These are phyloP conservation scores for Peromyscus maniculatus DNA, from an alignment of 2,113 vertebrate species.

Conservation along the genomic window DNA sequence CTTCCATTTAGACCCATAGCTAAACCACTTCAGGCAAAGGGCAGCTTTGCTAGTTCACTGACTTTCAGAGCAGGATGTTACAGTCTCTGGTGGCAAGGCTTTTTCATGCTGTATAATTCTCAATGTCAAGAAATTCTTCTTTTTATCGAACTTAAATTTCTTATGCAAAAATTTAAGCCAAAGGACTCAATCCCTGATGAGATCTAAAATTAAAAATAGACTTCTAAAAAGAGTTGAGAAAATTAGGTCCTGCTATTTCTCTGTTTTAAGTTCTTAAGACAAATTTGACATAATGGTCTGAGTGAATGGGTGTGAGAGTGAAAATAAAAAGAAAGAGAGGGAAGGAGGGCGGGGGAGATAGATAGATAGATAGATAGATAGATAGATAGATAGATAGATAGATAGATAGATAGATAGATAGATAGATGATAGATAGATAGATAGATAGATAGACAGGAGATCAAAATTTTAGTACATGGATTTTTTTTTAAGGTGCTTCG, in stretches of 20 bases:
- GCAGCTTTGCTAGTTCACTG: constrained; percentile 66
- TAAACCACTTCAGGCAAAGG: constrained; percentile 76
- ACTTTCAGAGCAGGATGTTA: constrained; percentile 50
- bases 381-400: background rate
- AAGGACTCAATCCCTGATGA: constrained; percentile 36
- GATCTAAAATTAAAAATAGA: constrained; percentile 57
- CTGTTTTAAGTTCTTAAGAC: background rate
- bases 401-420: too few species aligned
- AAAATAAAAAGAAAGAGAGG: background rate
- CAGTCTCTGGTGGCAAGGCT: constrained; percentile 45
- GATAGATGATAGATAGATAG: background rate
- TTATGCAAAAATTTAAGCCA: constrained; percentile 58
- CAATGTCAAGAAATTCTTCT: constrained; percentile 63
- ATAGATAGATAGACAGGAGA: background rate
- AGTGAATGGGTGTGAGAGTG: background rate
- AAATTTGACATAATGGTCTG: background rate
- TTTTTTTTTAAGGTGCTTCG: background rate
- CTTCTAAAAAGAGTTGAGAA: constrained; percentile 59
- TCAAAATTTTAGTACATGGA: background rate
- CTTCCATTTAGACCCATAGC: constrained; percentile 72
- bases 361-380: background rate
- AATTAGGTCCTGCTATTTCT: background rate
- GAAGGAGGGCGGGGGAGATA: too few species aligned
- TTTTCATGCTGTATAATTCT: constrained; percentile 62
- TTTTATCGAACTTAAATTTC: constrained; percentile 71